phyloP scores from a whole-genome alignment of 2,888 invertebrate species.

The Conops quadrifasciatus region DNA sequence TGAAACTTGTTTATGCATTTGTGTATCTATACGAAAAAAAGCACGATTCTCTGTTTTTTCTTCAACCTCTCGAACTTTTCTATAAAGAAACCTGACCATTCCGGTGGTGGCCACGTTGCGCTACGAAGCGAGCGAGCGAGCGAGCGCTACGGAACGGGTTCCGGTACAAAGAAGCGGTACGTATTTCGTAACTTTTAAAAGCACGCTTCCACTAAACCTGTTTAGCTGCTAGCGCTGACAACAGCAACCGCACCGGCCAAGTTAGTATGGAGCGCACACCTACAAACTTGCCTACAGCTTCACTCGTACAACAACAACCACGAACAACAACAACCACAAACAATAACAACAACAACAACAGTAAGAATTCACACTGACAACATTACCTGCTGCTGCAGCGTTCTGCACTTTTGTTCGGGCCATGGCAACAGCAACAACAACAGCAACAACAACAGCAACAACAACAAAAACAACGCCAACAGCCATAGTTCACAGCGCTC shows the following conservation, averaged over 20 bases:
- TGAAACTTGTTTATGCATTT: too few relatives aligned
- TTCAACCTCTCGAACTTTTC: too few relatives aligned
- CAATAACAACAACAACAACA: too few relatives aligned
- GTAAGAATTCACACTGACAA: too few relatives aligned
- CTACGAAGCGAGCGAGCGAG: neutral
- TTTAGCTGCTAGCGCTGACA: conserved; percentile 32
- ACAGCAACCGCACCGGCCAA: conserved; percentile 1
- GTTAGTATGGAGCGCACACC: conserved; percentile 3
- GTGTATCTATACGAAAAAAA: too few relatives aligned
- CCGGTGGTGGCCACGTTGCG: neutral
- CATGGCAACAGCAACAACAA: neutral
- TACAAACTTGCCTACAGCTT: too few relatives aligned
- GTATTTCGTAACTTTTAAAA: conserved; percentile 29
- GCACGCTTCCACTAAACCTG: conserved; percentile 38
- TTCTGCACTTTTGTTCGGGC: too few relatives aligned
- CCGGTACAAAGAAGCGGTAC: neutral
- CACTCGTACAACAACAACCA: too few relatives aligned
- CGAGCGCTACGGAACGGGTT: neutral
- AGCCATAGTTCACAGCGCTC: neutral
- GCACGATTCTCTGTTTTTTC: too few relatives aligned
- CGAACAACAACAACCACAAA: too few relatives aligned
- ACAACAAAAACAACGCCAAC: neutral
- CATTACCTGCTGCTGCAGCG: too few relatives aligned
- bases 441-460: neutral
- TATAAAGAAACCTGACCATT: too few relatives aligned